Base-by-base conservation (phyloP, 2,797 vertebrate genomes). In the Numenius phaeopus region DNA sequence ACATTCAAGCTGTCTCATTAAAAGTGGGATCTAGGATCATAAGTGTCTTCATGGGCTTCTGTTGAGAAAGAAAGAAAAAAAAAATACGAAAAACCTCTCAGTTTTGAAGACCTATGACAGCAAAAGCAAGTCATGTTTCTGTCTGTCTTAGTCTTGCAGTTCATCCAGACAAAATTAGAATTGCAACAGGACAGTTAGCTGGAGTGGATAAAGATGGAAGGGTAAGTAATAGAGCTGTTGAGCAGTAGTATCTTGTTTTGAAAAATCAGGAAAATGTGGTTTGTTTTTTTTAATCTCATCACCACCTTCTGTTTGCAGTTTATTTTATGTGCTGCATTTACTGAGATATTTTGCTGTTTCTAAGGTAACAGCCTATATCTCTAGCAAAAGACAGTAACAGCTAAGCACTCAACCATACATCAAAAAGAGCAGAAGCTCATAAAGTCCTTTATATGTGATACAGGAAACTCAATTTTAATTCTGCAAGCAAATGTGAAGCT, bases 161-260 rank as follows among this genome's bases (percentile, higher is more conserved):
- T 96, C 99, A 99, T 98, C 99, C 99, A 44, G 99, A 99, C 98
- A 99, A 99, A 98, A 99, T 99, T 96, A 99, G 99, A 83, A 99
- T 99, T 57, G 99, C 99, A 91, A 99, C 99, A 64, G 99, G 99
- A 97, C 99, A 99, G 98, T 99, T 99, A 57, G 99, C 99, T 91
- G 99, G 99, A 96, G 99, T 99, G 97, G 99, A 99, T 98, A 99
- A 99, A 98, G 99, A 99, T 82, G 99, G 99, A 98, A 99, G 99
- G 98, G 99, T 99, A 96, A 99, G 99, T 98, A 97, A 89, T 90
- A 97, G 81, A 97, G 90, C 93, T 91, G 85, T 94, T 87, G 75
- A 94, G 90, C 82, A 89, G 89, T 94, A 97, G 91, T 82, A 55
- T 88, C 77, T 91, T 96, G 69, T 91, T 96, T 95, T 94, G 67